A percentile compares a stretch with the other conserved stretches of the same genome.
phyloP scores from a whole-genome alignment of 1,140 invertebrate species.

The Pachyrhynchus sulphureomaculatus region DNA sequence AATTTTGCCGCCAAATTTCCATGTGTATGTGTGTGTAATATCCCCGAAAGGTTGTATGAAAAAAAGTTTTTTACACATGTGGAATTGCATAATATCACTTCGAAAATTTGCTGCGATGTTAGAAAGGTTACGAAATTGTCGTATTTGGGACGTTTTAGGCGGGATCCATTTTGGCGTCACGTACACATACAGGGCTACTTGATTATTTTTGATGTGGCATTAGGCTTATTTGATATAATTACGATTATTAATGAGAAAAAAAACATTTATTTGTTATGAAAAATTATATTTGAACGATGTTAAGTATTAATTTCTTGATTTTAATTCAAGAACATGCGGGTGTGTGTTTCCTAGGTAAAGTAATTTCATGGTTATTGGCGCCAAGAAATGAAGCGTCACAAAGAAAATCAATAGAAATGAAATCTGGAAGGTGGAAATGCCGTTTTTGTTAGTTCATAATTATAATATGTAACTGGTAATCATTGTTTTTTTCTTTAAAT shows the following conservation, averaged over 20 bases:
- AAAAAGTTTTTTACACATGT: not conserved
- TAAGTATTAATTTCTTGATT: too few species aligned
- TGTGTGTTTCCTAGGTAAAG: too few species aligned
- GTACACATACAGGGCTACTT: slow-evolving; percentile 6
- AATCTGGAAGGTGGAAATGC: not conserved
- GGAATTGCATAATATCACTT: not conserved
- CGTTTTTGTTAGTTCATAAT: too few species aligned
- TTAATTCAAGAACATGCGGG: too few species aligned
- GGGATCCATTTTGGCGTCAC: slow-evolving; percentile 26
- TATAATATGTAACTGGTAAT: too few species aligned
- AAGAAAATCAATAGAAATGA: not conserved
- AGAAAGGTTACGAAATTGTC: slow-evolving; percentile 1
- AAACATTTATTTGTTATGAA: too few species aligned
- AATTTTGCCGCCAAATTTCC: slow-evolving; percentile 39
- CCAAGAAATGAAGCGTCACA: not conserved
- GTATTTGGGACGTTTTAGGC: slow-evolving; percentile 19
- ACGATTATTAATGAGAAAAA: too few species aligned
- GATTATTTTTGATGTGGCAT: too few species aligned
- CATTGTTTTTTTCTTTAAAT: too few species aligned
- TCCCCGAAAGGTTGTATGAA: not conserved
- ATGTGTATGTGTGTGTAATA: not conserved
- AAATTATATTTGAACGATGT: too few species aligned
- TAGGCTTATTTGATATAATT: too few species aligned
- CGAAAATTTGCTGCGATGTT: not conserved
- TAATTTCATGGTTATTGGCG: not conserved